Evolutionary conservation across 2,888 invertebrate genomes (phyloP).

Genomic region (Ptychoptera albimana): DNA sequence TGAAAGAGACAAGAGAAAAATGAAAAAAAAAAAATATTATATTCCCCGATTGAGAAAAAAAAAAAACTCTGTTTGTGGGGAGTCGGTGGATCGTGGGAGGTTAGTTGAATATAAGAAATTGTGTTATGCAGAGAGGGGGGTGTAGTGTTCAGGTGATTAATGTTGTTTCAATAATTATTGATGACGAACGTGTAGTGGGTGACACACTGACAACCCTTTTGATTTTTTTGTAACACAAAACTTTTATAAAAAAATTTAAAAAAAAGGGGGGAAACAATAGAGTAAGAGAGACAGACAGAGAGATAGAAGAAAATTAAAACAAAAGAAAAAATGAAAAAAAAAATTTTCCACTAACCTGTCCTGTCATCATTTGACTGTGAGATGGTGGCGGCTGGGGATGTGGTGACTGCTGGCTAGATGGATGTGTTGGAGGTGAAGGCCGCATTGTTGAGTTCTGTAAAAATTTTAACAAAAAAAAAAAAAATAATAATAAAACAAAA

Average conservation of each 20-base stretch:
- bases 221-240: too few species aligned
- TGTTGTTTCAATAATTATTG: neutral
- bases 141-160: neutral
- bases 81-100: too few species aligned
- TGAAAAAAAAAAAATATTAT: neutral
- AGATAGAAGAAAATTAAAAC: too few species aligned
- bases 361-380: slow-evolving; percentile 68
- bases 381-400: slow-evolving; percentile 68
- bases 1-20: slow-evolving; percentile 5
- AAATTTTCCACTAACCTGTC: slow-evolving; percentile 45
- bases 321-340: too few species aligned
- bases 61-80: neutral
- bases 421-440: slow-evolving; percentile 70
- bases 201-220: too few species aligned
- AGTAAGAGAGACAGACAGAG: too few species aligned
- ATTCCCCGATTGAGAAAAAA: neutral
- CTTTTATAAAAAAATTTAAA: too few species aligned
- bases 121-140: too few species aligned
- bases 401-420: slow-evolving; percentile 84
- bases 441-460: slow-evolving; percentile 61
- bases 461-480: slow-evolving; percentile 12
- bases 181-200: too few species aligned
- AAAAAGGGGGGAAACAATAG: too few species aligned
- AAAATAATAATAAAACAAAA: slow-evolving; percentile 6
- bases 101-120: too few species aligned